Conservation (phyloP, 2,113 vertebrate species). For the Eulemur macaco region DNA sequence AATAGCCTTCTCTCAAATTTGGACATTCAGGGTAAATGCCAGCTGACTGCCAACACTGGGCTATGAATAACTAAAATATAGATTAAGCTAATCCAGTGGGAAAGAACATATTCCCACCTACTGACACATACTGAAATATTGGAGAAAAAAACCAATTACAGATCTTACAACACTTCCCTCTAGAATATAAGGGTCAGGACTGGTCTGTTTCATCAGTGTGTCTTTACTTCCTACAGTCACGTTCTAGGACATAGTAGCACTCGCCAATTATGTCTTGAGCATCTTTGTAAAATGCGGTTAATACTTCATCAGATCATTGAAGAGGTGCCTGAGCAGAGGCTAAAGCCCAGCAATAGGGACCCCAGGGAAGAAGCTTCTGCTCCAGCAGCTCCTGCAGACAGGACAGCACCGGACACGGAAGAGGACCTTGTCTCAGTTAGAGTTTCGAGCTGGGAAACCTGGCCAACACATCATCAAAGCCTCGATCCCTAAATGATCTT, state of each 20-base stretch:
- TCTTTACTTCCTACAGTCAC: too few species aligned
- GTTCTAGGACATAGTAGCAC: too few species aligned
- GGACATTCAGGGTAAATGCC: not conserved
- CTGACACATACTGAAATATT: rapidly evolving
- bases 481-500: too few species aligned
- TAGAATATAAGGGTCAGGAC: not conserved
- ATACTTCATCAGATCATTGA: not conserved
- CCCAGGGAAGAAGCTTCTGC: rapidly evolving
- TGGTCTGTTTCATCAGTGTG: rapidly evolving
- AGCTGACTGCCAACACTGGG: not conserved
- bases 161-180: not conserved
- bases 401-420: rapidly evolving
- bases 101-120: rapidly evolving
- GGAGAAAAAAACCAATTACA: not conserved
- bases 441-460: not conserved
- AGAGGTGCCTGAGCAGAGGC: not conserved
- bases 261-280: not conserved
- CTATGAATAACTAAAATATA: not conserved
- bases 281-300: not conserved
- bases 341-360: not conserved
- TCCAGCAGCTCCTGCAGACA: not conserved
- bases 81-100: not conserved
- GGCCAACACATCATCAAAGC: not conserved
- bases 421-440: not conserved
- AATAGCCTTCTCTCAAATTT: not conserved